Base-by-base conservation (phyloP, 1,140 invertebrate species). In the Diprion similis region DNA sequence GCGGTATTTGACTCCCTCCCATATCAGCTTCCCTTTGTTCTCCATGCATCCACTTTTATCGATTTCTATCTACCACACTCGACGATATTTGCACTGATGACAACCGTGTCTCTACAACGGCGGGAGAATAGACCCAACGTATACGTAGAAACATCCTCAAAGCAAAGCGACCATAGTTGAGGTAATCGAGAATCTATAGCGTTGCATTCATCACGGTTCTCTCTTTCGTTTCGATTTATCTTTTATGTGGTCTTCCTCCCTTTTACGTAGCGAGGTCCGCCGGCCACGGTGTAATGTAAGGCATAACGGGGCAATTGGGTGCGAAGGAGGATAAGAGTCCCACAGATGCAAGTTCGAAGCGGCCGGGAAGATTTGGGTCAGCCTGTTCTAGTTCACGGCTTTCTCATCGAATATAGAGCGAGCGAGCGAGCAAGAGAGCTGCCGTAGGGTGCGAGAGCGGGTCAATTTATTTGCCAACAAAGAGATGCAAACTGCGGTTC, bases 391-490 rank as follows among this genome's bases (percentile, higher is more conserved):
- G 51, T 59, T 59, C 51, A 59, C 51, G 51, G 51, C 51, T 59
- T 59, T 59, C 51, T 59, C 51, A 59, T 59, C 51, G 51, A 59
- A 59, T 59, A 59, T 9, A 59, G 51, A 59, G 51, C 51, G n/a
- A 13, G 51, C 51, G 51, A 59, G 48, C 15, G 48, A n/a, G n/a
- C n/a, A n/a, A n/a, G n/a, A n/a, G n/a, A n/a, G 24, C 24, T 37
- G 24, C 24, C 24, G 24, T 37, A 37, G 24, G 24, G 24, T 37
- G 24, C 24, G 24, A 37, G 11, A 59, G 51, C 51, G 51, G 51
- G 51, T 59, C 51, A 59, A 59, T 59, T 59, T 59, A 59, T 59
- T 59, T 59, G 51, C 51, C n/a, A 10, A 59, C 51, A 59, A 59
- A 59, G 51, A 59, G n/a, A 59, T 59, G 51, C 51, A 13, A 59